Percentiles rank a stretch among this genome's conserved stretches.
These are phyloP conservation scores for Rhegmatorhina hoffmannsi DNA, from an alignment of 2,113 vertebrate species.

Conservation along the genomic window DNA sequence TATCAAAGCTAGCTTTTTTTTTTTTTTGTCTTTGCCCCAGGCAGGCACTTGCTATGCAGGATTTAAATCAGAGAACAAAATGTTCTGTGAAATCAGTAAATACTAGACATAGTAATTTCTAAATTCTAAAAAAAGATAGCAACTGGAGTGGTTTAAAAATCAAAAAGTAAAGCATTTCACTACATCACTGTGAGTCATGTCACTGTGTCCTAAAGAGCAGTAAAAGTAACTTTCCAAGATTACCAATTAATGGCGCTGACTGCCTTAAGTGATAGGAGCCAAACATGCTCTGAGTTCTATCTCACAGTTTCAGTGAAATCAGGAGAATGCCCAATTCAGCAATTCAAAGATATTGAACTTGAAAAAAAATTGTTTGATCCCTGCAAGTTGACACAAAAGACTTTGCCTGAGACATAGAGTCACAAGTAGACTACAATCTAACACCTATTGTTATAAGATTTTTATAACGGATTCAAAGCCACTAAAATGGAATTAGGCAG, in stretches of 20 bases:
- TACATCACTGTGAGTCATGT: not conserved
- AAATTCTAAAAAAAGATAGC: not conserved
- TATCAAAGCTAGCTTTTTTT: constrained; percentile 37
- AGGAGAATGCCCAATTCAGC: not conserved
- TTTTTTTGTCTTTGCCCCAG: constrained; percentile 11
- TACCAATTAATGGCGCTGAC: not conserved
- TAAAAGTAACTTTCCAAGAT: not conserved
- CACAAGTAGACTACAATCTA: not conserved
- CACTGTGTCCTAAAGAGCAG: not conserved
- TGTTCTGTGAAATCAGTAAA: constrained; percentile 37
- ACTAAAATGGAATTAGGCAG: not conserved
- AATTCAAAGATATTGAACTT: not conserved
- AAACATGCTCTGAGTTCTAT: not conserved
- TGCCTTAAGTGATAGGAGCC: not conserved
- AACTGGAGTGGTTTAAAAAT: not conserved
- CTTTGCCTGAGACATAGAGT: not conserved
- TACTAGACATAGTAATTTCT: not conserved
- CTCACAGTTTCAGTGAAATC: not conserved
- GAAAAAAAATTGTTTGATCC: not conserved
- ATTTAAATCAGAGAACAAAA: constrained; percentile 52
- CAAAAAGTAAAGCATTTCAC: not conserved
- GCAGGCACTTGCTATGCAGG: constrained; percentile 12
- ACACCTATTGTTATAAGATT: not conserved
- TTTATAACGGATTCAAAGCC: not conserved
- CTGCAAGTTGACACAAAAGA: not conserved